phyloP scores from a whole-genome alignment of 1,140 invertebrate genomes.

The Papilio polyxenes region DNA sequence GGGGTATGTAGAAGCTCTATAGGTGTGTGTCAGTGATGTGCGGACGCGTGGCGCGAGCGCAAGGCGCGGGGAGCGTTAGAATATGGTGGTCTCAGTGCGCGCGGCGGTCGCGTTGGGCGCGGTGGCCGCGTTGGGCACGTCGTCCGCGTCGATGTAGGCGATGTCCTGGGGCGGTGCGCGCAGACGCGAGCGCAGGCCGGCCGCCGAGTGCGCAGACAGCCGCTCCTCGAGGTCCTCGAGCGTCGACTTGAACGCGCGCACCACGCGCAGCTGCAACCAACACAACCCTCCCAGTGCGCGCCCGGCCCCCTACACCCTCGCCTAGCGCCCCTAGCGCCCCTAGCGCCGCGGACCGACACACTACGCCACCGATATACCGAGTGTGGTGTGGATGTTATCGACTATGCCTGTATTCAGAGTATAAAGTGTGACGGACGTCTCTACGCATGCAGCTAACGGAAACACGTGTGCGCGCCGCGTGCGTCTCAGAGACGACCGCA shows the following conservation, averaged over 20 bases:
- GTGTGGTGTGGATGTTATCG: constrained; percentile 76
- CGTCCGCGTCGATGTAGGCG: constrained; percentile 95
- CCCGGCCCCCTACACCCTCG: constrained; percentile 43
- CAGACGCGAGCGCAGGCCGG: constrained; percentile 96
- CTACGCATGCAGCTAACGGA: constrained; percentile 53
- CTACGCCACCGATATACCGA: constrained; percentile 53
- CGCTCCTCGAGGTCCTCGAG: constrained; percentile 99
- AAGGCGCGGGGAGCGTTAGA: constrained; percentile 71
- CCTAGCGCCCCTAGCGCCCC: constrained; percentile 40
- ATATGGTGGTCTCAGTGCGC: constrained; percentile 79
- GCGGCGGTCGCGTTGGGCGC: constrained; percentile 61
- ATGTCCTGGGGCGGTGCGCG: constrained; percentile 93
- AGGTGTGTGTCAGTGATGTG: constrained; percentile 53
- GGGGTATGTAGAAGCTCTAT: constrained; percentile 45
- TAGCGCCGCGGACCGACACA: constrained; percentile 41
- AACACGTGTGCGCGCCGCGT: constrained; percentile 2
- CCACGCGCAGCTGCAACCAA: constrained; percentile 99
- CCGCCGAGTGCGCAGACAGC: constrained; percentile 98
- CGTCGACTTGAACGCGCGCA: constrained; percentile 99
- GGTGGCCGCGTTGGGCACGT: constrained; percentile 78
- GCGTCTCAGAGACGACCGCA: background rate
- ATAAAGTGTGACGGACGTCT: constrained; percentile 40
- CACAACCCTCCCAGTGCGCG: constrained; percentile 61
- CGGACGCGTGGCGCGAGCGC: constrained; percentile 65
- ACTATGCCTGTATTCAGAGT: constrained; percentile 67